Evolutionary conservation across 2,888 invertebrate genomes (phyloP).

Genomic region (Lepidocyrtinus sp.): DNA sequence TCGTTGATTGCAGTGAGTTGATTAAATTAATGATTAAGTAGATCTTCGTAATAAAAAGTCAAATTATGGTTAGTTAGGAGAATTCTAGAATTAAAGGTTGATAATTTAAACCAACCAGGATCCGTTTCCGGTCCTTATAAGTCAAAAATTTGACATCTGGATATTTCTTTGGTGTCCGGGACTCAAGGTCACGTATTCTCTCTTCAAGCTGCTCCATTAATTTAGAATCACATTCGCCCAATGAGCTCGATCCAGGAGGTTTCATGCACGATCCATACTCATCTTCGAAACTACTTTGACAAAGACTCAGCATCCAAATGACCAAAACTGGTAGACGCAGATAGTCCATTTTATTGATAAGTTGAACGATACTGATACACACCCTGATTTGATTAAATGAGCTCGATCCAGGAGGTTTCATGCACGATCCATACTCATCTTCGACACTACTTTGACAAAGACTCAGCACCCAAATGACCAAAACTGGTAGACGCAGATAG

Average conservation of each 20-base stretch:
- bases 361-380: too few species aligned
- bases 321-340: too few species aligned
- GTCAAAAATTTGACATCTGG: constrained; percentile 93
- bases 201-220: constrained; percentile 81
- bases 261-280: constrained; percentile 8
- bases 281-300: constrained; percentile 7
- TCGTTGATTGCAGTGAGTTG: neutral
- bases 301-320: constrained; percentile 2
- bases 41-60: too few species aligned
- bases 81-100: too few species aligned
- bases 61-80: too few species aligned
- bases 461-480: neutral
- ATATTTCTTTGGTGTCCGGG: constrained; percentile 85
- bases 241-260: neutral
- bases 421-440: constrained; percentile 20
- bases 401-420: neutral
- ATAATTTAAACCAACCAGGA: too few species aligned
- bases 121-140: constrained; percentile 92
- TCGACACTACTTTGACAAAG: constrained; percentile 1
- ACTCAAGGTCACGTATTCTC: constrained; percentile 81
- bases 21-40: too few species aligned
- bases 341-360: too few species aligned
- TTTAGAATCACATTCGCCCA: constrained; percentile 73
- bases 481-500: too few species aligned
- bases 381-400: too few species aligned